Conservation (phyloP, 2,797 vertebrate genomes). For the Pogoniulus pusillus region DNA sequence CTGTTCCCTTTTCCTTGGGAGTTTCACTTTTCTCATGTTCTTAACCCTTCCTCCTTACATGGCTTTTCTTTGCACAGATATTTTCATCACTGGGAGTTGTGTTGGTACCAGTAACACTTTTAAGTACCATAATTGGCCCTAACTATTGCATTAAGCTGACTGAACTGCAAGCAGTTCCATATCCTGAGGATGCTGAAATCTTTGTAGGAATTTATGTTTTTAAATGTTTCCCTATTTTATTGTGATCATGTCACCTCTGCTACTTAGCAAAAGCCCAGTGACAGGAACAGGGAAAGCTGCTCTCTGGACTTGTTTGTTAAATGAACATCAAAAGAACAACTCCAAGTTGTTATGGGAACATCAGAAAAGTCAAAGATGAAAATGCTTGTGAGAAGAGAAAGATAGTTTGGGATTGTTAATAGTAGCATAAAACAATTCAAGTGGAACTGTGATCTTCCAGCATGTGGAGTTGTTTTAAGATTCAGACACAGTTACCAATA, state of each 20-base stretch:
- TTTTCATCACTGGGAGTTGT: neutral
- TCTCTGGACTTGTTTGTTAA: slow-evolving; percentile 11
- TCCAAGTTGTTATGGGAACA: neutral
- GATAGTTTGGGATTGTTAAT: neutral
- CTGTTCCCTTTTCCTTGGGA: neutral
- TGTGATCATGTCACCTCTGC: slow-evolving; percentile 1
- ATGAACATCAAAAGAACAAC: neutral
- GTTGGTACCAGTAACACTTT: neutral
- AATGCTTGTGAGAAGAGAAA: neutral
- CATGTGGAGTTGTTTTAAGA: neutral
- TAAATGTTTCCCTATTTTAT: neutral
- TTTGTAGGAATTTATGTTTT: neutral
- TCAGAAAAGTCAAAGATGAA: neutral
- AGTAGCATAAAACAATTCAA: neutral
- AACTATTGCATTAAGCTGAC: neutral
- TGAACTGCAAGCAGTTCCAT: neutral
- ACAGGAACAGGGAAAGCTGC: neutral
- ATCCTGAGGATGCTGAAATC: neutral
- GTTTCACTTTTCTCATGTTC: neutral
- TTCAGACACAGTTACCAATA: neutral
- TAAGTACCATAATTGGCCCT: neutral
- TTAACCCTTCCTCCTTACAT: neutral
- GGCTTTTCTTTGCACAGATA: neutral
- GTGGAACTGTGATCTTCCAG: neutral
- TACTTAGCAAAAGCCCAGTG: neutral